These are phyloP conservation scores for Brachyptera risi DNA, from an alignment of 2,888 invertebrate genomes.

Conservation along the genomic window DNA sequence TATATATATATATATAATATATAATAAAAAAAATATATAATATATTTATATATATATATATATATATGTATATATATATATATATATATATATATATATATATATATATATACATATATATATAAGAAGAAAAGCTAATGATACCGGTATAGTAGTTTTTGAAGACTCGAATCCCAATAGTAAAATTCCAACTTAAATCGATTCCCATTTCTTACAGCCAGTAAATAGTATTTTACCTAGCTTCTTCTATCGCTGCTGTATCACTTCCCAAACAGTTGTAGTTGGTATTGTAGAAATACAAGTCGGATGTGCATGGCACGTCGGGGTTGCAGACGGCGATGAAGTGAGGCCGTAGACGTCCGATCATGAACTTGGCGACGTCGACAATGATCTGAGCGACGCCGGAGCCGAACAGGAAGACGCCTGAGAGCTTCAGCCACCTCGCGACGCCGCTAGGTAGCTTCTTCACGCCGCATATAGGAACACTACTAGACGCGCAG, in stretches of 20 bases:
- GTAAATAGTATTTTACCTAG: conserved; percentile 58
- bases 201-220: too few species aligned
- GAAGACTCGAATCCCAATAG: too few species aligned
- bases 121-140: too few species aligned
- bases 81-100: too few species aligned
- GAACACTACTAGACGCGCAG: neutral
- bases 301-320: conserved; percentile 40
- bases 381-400: conserved; percentile 83
- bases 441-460: conserved; percentile 11
- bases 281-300: conserved; percentile 62
- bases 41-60: too few species aligned
- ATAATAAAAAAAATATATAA: too few species aligned
- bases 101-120: too few species aligned
- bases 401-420: conserved; percentile 47
- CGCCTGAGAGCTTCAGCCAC: conserved; percentile 11
- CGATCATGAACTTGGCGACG: conserved; percentile 89
- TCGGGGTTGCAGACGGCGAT: conserved; percentile 79
- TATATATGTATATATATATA: too few species aligned
- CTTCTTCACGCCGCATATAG: neutral
- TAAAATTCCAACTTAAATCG: neutral
- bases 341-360: conserved; percentile 92
- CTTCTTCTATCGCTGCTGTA: conserved; percentile 59
- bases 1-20: too few species aligned
- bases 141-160: too few species aligned
- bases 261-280: conserved; percentile 61